A percentile compares a stretch with the other conserved stretches of the same genome.
These are phyloP conservation scores for Polymixis lichenea DNA, from an alignment of 2,888 invertebrate genomes.

Conservation along the genomic window DNA sequence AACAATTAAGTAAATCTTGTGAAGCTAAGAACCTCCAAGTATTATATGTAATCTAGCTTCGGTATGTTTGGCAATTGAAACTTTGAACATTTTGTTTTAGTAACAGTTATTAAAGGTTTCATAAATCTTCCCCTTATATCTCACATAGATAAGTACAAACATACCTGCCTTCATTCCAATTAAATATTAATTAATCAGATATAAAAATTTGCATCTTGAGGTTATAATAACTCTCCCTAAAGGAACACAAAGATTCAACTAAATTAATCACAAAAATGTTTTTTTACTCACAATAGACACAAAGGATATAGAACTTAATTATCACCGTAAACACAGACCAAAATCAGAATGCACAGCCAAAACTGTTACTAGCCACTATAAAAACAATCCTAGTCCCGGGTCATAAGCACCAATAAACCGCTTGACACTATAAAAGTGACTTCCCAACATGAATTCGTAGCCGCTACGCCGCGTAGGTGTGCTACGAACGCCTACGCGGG, in stretches of 20 bases:
- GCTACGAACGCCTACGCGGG: slow-evolving; percentile 62
- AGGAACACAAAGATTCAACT: background rate
- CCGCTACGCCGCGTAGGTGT: slow-evolving; percentile 45
- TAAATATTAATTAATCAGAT: too few relatives aligned
- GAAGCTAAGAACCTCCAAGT: background rate
- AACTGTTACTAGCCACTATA: slow-evolving; percentile 7
- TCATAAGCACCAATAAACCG: slow-evolving; percentile 34
- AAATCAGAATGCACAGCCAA: background rate
- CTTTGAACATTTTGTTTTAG: slow-evolving; percentile 20
- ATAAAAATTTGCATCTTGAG: background rate
- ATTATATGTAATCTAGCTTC: slow-evolving; percentile 3
- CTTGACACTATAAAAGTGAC: slow-evolving; percentile 31
- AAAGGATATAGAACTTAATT: slow-evolving; percentile 1
- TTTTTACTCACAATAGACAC: background rate
- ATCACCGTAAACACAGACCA: background rate
- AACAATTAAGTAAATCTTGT: slow-evolving; percentile 9
- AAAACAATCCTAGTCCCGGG: slow-evolving; percentile 25
- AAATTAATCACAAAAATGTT: background rate
- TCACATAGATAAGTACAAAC: background rate
- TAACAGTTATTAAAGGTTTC: background rate
- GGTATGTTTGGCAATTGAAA: slow-evolving; percentile 19
- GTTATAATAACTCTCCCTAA: background rate
- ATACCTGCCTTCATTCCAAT: background rate
- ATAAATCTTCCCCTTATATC: background rate
- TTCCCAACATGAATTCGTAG: slow-evolving; percentile 47